Evolutionary conservation across 1,140 invertebrate genomes (phyloP), one percentile per base, ranked within the genome.

Genomic region (Temnothorax nylanderi): DNA sequence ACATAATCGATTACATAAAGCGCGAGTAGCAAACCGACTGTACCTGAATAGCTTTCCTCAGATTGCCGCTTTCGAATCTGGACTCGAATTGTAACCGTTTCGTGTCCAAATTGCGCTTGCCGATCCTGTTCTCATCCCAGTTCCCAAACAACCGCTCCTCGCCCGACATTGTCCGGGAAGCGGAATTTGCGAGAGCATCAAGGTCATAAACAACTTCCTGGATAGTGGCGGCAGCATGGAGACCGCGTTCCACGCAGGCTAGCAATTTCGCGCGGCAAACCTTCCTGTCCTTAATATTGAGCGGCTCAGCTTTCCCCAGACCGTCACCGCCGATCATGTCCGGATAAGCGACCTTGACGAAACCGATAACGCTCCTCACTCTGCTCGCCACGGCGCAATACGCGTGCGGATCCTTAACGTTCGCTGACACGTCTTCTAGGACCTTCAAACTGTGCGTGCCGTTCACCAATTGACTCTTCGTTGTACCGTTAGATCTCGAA

Each of bases 21-120:
- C 34, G 67, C 21, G 11, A 47, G 11, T 71, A 34, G 32, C 37
- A 3, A 13, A 32, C 44, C 44, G 21, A 34, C 7, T 75, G 13
- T 95, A 98, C 98, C 96, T 98, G 97, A 94, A 98, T 97, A 16
- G 96, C 98, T 96, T 98, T 98, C 62, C 98, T 96, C 37, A 99
- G 95, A 95, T 99, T 99, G 47, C 98, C 98, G 92, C 97, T 97
- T 95, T 99, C 98, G 96, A 99, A 99, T 92, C 98, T 96, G 7
- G 98, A 98, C 93, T 99, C 98, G 95, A 99, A 99, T 71, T 95
- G 95, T 41, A 99, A 95, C 78, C 96, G 95, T 71, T 96, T 96
- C 1, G 94, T 93, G 74, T 96, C 95, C 18, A 87, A 93, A 85
- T 95, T 95, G 5, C 94, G 93, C 87, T 95, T 95, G 3, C 96